Evolutionary conservation across 1,140 invertebrate species (phyloP).

Genomic region (Drosophila leontia): DNA sequence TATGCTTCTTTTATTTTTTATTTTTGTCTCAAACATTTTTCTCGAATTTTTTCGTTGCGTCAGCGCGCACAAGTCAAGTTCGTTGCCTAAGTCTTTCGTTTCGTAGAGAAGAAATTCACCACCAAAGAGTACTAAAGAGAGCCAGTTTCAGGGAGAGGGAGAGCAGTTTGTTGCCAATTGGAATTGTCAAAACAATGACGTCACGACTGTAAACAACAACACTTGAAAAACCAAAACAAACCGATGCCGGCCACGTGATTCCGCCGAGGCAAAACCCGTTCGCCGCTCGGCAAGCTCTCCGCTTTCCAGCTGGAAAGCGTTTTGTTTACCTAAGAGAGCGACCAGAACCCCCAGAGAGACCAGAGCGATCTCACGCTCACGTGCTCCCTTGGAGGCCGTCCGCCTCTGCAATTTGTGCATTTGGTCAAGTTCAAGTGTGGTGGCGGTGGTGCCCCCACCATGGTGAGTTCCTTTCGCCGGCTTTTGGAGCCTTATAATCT

Average conservation of each 20-base stretch:
- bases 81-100: constrained; percentile 77
- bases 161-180: constrained; percentile 52
- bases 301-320: constrained; percentile 57
- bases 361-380: constrained; percentile 25
- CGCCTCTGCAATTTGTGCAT: constrained; percentile 81
- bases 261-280: constrained; percentile 58
- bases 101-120: constrained; percentile 18
- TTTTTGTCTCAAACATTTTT: constrained; percentile 5
- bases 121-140: constrained; percentile 14
- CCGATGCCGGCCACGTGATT: constrained; percentile 78
- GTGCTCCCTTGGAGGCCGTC: constrained; percentile 36
- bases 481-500: constrained; percentile 65
- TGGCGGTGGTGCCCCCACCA: constrained; percentile 24
- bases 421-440: constrained; percentile 83
- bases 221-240: constrained; percentile 77
- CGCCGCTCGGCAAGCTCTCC: neutral
- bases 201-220: constrained; percentile 76
- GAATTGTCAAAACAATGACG: constrained; percentile 77
- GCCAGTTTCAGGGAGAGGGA: neutral
- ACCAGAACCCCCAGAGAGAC: neutral
- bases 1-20: constrained; percentile 44
- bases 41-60: constrained; percentile 41
- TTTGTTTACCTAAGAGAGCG: constrained; percentile 67
- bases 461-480: constrained; percentile 52
- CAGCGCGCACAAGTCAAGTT: constrained; percentile 59